These are phyloP conservation scores for Holothuria glaberrima DNA, from an alignment of 35 echinoderm and acorn worm species.

Conservation along the genomic window DNA sequence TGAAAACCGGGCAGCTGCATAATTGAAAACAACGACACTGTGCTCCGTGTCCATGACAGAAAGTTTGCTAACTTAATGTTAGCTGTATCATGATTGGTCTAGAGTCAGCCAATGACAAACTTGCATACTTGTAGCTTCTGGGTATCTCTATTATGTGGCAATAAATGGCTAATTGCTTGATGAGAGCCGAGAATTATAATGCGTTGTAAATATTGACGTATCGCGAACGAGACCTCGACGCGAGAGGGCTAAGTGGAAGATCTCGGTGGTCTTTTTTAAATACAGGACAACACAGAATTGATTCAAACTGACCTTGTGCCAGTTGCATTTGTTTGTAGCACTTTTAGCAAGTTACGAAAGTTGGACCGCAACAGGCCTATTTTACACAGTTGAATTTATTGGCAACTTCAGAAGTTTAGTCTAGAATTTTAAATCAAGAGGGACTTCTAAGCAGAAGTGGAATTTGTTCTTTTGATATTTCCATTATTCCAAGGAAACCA, in stretches of 20 bases:
- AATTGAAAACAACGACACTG: no score
- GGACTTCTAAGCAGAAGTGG: background rate
- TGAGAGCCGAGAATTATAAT: constrained; percentile 53
- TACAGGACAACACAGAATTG: constrained; percentile 4
- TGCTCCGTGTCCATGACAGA: background rate
- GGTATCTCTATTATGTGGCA: constrained; percentile 53
- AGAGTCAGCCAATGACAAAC: constrained; percentile 51
- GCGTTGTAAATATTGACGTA: constrained; percentile 63
- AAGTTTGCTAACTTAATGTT: constrained; percentile 44
- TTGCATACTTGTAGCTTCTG: constrained; percentile 61
- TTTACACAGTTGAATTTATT: background rate
- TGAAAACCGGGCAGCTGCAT: background rate
- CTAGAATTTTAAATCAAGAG: background rate
- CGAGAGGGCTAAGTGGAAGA: constrained; percentile 31
- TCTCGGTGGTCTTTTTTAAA: background rate
- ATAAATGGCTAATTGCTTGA: constrained; percentile 66
- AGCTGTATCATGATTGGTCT: constrained; percentile 30
- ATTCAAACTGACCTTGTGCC: constrained; percentile 30
- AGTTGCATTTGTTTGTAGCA: no score
- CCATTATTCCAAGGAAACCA: background rate
- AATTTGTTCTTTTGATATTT: background rate
- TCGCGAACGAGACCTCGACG: constrained; percentile 1
- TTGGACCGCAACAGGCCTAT: background rate
- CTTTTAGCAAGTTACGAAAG: no score
- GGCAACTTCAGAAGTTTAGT: no score